Evolutionary conservation across 92 coral and sea anemone species (phyloP).

Genomic region (Micromussa lordhowensis): DNA sequence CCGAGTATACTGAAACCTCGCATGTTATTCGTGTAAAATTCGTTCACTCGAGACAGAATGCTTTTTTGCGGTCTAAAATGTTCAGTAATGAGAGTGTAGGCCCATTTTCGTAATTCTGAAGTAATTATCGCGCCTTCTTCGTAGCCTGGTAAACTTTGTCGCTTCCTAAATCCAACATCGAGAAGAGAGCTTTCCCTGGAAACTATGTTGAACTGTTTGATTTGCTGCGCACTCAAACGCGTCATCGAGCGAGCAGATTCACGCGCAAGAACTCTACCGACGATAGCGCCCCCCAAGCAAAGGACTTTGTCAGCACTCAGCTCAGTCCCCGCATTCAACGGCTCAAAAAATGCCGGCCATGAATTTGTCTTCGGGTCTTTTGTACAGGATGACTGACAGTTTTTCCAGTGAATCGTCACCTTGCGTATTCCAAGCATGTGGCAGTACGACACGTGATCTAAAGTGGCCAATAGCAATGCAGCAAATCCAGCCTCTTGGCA

Average conservation of each 20-base stretch:
- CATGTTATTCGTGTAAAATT: constrained; percentile 27
- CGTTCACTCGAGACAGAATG: constrained; percentile 11
- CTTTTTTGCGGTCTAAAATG: constrained; percentile 25
- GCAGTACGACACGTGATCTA: constrained; percentile 60
- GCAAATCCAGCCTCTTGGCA: constrained; percentile 49
- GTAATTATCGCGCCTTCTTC: constrained; percentile 41
- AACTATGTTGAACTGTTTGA: background rate
- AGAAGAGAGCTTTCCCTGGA: constrained; percentile 7
- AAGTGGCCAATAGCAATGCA: constrained; percentile 52
- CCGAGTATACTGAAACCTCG: constrained; percentile 38
- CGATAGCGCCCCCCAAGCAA: constrained; percentile 56
- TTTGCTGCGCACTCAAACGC: background rate
- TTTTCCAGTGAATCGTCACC: constrained; percentile 70
- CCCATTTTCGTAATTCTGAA: constrained; percentile 48
- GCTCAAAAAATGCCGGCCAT: constrained; percentile 79
- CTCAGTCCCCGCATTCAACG: constrained; percentile 61
- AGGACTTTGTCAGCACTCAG: constrained; percentile 46
- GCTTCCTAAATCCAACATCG: constrained; percentile 31
- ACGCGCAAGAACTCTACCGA: constrained; percentile 2
- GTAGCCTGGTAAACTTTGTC: constrained; percentile 39
- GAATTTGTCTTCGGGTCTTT: constrained; percentile 62
- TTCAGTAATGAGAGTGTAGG: constrained; percentile 16
- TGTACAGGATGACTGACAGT: constrained; percentile 67
- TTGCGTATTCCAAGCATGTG: constrained; percentile 23
- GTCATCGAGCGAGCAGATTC: background rate